Evolutionary conservation across 1,140 invertebrate species (phyloP), one percentile per base, ranked within the genome.

Genomic region (Heliconius himera): DNA sequence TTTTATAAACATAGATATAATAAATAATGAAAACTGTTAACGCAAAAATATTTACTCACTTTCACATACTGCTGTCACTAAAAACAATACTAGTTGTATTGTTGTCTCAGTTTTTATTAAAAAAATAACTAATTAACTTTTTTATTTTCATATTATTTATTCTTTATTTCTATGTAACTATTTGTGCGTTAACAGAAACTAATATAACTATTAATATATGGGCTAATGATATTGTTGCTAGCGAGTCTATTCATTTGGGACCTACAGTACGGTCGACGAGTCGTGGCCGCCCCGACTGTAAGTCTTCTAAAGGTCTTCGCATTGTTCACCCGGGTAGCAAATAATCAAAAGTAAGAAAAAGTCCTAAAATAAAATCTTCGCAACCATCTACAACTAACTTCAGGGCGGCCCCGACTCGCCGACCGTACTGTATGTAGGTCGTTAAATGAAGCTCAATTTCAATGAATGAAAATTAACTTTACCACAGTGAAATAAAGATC

Each of bases 391-490:
- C 41, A 11, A 0, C 49, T 8, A 51, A 51, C 18, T 51, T 51
- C 49, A 51, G 6, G 49, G 49, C 49, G 16, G 49, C 6, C 49
- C 5, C 6, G 18, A 51, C 18, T 18, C 49, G 49, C 16, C 18
- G 18, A 51, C 18, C 16, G 49, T 51, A 51, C 41, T 46, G 13
- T 13, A 46, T 6, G 0, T 46, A 16, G 18, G n/a, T 56, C 13
- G 60, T 16, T 66, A 13, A 66, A 66, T 66, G 22, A 29, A 29
- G 11, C 26, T 29, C 26, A 3, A n/a, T 66, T 66, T 66, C 26
- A 11, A 29, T 66, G 16, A 46, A 76, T 26, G 74, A 75, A 75
- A 60, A 76, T 70, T 18, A 76, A 66, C 74, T 76, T 76, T 76
- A 56, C 49, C 11, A 49, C 74, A 66, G n/a, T 46, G 16, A 3